A percentile compares a stretch with the other conserved stretches of the same genome.
These are phyloP conservation scores for Pavo muticus DNA, from an alignment of 2,113 vertebrate genomes.

Conservation along the genomic window DNA sequence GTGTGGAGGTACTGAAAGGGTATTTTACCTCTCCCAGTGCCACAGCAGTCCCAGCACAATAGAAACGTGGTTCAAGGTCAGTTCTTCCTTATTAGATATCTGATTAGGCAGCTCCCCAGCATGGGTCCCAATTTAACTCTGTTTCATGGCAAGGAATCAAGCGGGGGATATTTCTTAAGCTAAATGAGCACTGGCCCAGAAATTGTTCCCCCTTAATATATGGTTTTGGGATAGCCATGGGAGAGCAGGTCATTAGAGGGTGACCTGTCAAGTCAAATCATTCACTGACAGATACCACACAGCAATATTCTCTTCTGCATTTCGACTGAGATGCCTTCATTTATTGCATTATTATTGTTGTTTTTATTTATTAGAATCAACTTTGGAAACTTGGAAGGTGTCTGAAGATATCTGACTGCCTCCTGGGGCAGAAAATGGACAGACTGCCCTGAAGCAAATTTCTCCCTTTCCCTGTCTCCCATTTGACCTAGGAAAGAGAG, in stretches of 20 bases:
- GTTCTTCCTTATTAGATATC: slow-evolving; percentile 33
- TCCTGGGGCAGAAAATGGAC: background rate
- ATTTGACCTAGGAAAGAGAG: background rate
- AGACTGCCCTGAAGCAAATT: background rate
- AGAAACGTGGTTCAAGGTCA: slow-evolving; percentile 28
- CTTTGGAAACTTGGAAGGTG: background rate
- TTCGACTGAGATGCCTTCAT: background rate
- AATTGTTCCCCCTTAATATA: slow-evolving; percentile 8
- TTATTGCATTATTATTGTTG: background rate
- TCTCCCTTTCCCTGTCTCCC: background rate
- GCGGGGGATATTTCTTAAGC: background rate
- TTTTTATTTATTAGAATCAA: background rate
- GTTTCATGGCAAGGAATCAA: background rate
- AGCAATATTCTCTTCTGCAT: background rate
- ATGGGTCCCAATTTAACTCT: slow-evolving; percentile 53
- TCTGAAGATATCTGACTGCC: background rate
- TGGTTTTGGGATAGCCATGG: slow-evolving; percentile 50
- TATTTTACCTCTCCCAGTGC: background rate
- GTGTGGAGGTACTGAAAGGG: background rate
- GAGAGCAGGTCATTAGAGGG: slow-evolving; percentile 70
- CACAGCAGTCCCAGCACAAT: background rate
- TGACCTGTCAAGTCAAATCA: slow-evolving; percentile 62
- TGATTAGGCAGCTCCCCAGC: slow-evolving; percentile 65
- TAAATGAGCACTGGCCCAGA: slow-evolving; percentile 62
- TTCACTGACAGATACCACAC: background rate